phyloP scores from a whole-genome alignment of 2,888 invertebrate species.

The Diaperis boleti region DNA sequence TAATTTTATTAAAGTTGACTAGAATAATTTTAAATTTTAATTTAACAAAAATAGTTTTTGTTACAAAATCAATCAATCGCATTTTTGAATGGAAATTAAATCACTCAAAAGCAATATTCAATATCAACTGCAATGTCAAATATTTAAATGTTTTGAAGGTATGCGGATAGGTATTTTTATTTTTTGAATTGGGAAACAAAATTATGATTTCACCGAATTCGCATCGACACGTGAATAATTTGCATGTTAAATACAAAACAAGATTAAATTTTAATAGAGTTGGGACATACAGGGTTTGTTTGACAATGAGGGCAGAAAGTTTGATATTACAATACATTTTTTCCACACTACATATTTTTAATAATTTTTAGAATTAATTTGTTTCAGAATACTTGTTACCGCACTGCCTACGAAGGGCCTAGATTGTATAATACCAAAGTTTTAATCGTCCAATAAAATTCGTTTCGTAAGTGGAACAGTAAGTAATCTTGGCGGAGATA shows the following conservation, averaged over 20 bases:
- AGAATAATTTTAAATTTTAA: too few relatives aligned
- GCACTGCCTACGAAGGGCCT: too few relatives aligned
- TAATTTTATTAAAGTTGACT: too few relatives aligned
- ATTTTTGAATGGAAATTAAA: too few relatives aligned
- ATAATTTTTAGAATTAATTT: too few relatives aligned
- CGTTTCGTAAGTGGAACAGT: constrained; percentile 47
- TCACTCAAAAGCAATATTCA: too few relatives aligned
- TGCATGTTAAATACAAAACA: neutral
- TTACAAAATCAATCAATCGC: too few relatives aligned
- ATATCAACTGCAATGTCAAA: neutral
- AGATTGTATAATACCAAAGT: too few relatives aligned
- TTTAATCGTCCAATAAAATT: constrained; percentile 42
- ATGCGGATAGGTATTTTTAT: neutral
- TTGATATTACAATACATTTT: too few relatives aligned
- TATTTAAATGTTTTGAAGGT: neutral
- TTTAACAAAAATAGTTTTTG: too few relatives aligned
- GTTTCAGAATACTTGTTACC: too few relatives aligned
- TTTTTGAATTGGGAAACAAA: neutral
- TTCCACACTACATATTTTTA: too few relatives aligned
- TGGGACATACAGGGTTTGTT: neutral
- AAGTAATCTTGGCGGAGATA: constrained; percentile 48
- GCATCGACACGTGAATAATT: neutral
- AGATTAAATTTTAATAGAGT: neutral
- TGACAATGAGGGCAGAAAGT: neutral
- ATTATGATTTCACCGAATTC: neutral